Conservation (phyloP, 1,140 invertebrate species). For the Drosophila triauraria region DNA sequence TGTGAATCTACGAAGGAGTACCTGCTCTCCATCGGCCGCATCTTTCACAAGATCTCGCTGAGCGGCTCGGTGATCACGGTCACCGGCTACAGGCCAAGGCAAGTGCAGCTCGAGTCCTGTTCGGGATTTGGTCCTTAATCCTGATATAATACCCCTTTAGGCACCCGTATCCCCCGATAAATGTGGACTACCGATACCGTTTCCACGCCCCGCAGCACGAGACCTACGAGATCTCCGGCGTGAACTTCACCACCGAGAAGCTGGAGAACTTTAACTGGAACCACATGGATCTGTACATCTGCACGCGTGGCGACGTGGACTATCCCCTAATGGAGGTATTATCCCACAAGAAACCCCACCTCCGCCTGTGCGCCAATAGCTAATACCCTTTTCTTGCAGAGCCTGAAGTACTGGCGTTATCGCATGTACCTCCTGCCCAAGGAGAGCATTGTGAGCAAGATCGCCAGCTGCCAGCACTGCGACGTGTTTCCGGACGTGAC, state of each 20-base stretch:
- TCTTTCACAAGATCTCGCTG: slow-evolving; percentile 96
- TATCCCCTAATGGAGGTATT: slow-evolving; percentile 93
- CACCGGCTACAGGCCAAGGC: slow-evolving; percentile 96
- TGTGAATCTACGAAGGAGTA: slow-evolving; percentile 89
- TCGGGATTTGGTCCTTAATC: background rate
- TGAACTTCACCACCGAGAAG: slow-evolving; percentile 97
- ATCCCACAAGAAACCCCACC: background rate
- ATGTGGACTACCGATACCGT: slow-evolving; percentile 95
- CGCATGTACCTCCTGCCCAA: slow-evolving; percentile 94
- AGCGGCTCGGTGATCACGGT: slow-evolving; percentile 95
- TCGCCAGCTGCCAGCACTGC: slow-evolving; percentile 89
- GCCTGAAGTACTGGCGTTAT: slow-evolving; percentile 97
- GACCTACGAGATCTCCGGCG: slow-evolving; percentile 97
- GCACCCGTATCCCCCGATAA: slow-evolving; percentile 96
- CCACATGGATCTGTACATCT: slow-evolving; percentile 98
- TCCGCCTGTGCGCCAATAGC: background rate
- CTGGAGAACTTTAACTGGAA: slow-evolving; percentile 99
- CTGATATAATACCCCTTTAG: slow-evolving; percentile 85
- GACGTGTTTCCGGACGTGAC: slow-evolving; percentile 91
- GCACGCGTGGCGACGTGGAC: slow-evolving; percentile 95
- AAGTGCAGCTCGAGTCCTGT: slow-evolving; percentile 33
- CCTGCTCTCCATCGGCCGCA: slow-evolving; percentile 95
- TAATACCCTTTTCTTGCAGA: slow-evolving; percentile 85
- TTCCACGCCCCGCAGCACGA: slow-evolving; percentile 97
- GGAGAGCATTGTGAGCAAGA: slow-evolving; percentile 90